Conservation (phyloP, 2,888 invertebrate species). For the Eilema depressum region DNA sequence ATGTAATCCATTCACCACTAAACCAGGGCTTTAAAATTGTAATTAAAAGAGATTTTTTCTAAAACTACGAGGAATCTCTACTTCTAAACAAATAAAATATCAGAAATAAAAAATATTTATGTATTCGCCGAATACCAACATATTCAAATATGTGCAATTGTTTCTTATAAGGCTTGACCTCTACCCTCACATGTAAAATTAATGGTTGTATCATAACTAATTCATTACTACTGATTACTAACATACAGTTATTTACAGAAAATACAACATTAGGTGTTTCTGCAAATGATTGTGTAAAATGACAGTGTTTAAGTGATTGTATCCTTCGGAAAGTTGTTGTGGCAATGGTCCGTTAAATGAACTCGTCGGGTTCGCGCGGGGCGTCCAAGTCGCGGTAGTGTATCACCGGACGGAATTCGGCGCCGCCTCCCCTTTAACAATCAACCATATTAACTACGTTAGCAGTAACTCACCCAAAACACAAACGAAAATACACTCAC, state of each 20-base stretch:
- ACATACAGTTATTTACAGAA: slow-evolving; percentile 37
- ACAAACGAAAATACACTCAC: slow-evolving; percentile 54
- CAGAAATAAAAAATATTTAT: slow-evolving; percentile 38
- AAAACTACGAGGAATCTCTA: slow-evolving; percentile 19
- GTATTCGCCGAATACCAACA: slow-evolving; percentile 48
- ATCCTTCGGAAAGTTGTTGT: slow-evolving; percentile 59
- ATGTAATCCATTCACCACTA: background rate
- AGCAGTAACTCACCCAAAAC: slow-evolving; percentile 49
- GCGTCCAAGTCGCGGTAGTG: slow-evolving; percentile 98
- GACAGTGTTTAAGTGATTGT: slow-evolving; percentile 32
- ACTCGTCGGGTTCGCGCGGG: slow-evolving; percentile 96
- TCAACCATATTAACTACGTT: slow-evolving; percentile 65
- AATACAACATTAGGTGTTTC: slow-evolving; percentile 26
- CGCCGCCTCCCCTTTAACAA: slow-evolving; percentile 91
- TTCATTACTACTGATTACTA: slow-evolving; percentile 24
- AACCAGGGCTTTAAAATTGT: background rate
- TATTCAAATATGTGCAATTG: slow-evolving; percentile 26
- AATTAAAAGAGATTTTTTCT: background rate
- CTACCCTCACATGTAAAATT: slow-evolving; percentile 36
- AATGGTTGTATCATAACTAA: slow-evolving; percentile 22
- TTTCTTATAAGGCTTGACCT: slow-evolving; percentile 21
- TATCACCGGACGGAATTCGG: slow-evolving; percentile 95
- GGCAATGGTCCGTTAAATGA: slow-evolving; percentile 86
- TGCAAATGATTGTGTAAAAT: slow-evolving; percentile 35
- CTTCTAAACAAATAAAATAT: slow-evolving; percentile 49